Conservation (phyloP, 2,797 vertebrate species). For the Dendrocincla tyrannina region DNA sequence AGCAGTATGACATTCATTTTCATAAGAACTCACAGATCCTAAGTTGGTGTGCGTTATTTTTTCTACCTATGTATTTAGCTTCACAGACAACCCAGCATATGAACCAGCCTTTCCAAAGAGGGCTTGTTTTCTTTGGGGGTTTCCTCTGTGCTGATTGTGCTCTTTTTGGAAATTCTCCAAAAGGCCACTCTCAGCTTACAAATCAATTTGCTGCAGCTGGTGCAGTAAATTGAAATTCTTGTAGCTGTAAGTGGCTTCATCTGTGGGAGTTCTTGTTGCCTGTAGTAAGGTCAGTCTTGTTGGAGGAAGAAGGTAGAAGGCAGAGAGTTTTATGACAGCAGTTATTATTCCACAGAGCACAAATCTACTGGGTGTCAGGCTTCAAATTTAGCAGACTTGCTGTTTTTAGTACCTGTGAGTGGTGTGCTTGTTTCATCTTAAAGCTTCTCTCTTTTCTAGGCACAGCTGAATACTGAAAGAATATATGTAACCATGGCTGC, state of each 20-base stretch:
- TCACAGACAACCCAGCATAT: background rate
- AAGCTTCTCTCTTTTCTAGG: background rate
- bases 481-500: rapidly evolving
- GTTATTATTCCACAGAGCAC: background rate
- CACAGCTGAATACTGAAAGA: background rate
- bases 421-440: background rate
- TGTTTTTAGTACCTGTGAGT: background rate
- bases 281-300: background rate
- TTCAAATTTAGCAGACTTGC: background rate
- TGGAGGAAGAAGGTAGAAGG: background rate
- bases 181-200: background rate
- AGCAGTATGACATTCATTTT: background rate
- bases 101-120: background rate
- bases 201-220: conserved; percentile 18
- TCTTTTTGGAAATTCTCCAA: conserved; percentile 27
- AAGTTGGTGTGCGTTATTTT: background rate
- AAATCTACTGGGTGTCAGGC: background rate
- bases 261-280: background rate
- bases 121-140: background rate
- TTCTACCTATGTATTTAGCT: background rate
- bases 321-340: background rate
- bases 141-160: background rate
- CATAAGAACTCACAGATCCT: background rate
- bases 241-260: background rate
- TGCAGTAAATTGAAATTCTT: background rate